A percentile compares a stretch with the other conserved stretches of the same genome.
These are phyloP conservation scores for Therioaphis trifolii DNA, from an alignment of 2,888 invertebrate genomes.

Conservation along the genomic window DNA sequence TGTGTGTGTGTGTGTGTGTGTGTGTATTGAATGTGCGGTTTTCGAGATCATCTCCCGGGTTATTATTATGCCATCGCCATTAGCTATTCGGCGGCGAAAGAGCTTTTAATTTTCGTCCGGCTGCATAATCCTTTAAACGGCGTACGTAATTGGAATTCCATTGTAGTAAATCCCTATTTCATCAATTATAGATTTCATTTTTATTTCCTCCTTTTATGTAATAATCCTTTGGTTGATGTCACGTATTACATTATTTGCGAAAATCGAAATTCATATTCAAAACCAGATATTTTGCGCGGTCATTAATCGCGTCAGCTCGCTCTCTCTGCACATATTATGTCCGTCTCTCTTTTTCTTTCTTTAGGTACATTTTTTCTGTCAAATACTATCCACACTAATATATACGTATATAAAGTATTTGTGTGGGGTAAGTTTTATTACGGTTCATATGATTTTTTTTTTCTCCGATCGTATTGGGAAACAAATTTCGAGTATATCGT, in stretches of 20 bases:
- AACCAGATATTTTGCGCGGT: not conserved
- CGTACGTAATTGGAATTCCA: conserved; percentile 53
- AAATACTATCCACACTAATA: conserved; percentile 13
- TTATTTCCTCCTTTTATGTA: conserved; percentile 4
- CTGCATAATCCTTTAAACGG: conserved; percentile 48
- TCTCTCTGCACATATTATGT: not conserved
- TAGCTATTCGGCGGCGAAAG: conserved; percentile 7
- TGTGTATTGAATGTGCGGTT: not conserved
- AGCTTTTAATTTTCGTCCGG: conserved; percentile 48
- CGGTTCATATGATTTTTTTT: conserved; percentile 6
- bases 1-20: not conserved
- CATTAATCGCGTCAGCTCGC: no score
- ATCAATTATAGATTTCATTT: conserved; percentile 49
- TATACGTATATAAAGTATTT: no score
- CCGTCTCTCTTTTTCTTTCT: not conserved
- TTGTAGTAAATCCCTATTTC: conserved; percentile 53
- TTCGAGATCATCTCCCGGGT: not conserved
- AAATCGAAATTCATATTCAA: not conserved
- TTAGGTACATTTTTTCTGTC: not conserved
- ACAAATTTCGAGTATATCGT: conserved; percentile 21
- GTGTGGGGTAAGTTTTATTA: no score
- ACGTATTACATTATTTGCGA: not conserved
- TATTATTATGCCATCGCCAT: not conserved
- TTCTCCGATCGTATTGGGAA: not conserved
- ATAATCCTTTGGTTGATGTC: conserved; percentile 21